phyloP scores from a whole-genome alignment of 1,140 invertebrate genomes.

The Drosophila saltans region DNA sequence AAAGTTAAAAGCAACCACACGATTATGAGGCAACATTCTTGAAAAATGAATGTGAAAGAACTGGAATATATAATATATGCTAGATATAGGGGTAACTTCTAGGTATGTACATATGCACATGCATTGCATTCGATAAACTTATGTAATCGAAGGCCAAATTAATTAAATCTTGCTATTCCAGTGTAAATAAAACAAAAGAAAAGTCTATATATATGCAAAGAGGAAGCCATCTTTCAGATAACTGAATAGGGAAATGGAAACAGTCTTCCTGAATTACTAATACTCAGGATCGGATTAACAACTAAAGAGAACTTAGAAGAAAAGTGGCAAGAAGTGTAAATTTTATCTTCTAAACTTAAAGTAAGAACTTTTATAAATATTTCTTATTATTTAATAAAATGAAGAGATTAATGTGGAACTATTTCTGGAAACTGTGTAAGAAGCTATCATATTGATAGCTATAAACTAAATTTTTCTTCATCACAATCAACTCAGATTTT shows the following conservation, averaged over 20 bases:
- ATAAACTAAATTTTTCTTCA: too few species aligned
- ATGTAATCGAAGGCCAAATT: slow-evolving; percentile 4
- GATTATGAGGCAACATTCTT: slow-evolving; percentile 22
- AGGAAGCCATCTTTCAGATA: background rate
- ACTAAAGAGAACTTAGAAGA: background rate
- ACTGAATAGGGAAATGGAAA: background rate
- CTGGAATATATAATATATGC: background rate
- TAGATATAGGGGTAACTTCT: background rate
- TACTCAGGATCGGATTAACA: background rate
- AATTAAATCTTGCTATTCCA: slow-evolving; percentile 4
- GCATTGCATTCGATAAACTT: background rate
- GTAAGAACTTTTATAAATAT: too few species aligned
- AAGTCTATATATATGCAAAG: background rate
- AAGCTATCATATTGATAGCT: too few species aligned
- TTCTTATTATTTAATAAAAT: too few species aligned
- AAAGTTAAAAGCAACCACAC: slow-evolving; percentile 31
- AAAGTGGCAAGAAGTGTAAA: background rate
- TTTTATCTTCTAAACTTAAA: too few species aligned
- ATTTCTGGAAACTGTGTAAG: too few species aligned
- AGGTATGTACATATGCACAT: too few species aligned
- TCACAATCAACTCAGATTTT: too few species aligned
- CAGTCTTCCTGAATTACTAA: background rate
- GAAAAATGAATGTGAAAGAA: background rate
- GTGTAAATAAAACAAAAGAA: background rate
- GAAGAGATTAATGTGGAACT: too few species aligned